phyloP scores from a whole-genome alignment of 2,113 vertebrate genomes.

The Halichoeres trimaculatus region DNA sequence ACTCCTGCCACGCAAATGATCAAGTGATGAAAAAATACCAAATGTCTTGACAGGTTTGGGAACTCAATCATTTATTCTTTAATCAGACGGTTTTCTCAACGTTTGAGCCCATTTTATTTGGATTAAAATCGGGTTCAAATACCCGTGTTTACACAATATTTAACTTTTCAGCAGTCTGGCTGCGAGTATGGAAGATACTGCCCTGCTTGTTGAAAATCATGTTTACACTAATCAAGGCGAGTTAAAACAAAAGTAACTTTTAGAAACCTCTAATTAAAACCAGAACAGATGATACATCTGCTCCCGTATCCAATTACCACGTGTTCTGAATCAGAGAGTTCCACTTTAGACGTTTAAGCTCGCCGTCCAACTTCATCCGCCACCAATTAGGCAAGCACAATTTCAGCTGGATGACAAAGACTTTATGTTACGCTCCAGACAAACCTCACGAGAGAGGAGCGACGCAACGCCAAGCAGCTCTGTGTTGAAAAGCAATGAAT shows the following conservation, averaged over 20 bases:
- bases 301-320: background rate
- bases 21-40: background rate
- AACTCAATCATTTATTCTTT: background rate
- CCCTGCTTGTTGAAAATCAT: background rate
- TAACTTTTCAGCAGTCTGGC: background rate
- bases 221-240: background rate
- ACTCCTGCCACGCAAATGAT: background rate
- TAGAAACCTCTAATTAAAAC: background rate
- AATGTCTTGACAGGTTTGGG: background rate
- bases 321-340: background rate
- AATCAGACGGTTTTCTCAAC: background rate
- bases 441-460: too few relatives aligned
- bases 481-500: too few relatives aligned
- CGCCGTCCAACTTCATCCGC: background rate
- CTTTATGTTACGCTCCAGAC: too few relatives aligned
- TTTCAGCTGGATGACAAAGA: background rate
- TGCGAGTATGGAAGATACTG: background rate
- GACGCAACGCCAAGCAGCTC: too few relatives aligned
- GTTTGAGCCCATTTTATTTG: background rate
- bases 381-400: background rate
- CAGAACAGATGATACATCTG: background rate
- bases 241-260: background rate
- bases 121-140: background rate
- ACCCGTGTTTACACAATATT: background rate
- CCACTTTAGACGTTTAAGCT: background rate